Conservation (phyloP, 2,113 vertebrate species). For the Gracilinanus agilis region DNA sequence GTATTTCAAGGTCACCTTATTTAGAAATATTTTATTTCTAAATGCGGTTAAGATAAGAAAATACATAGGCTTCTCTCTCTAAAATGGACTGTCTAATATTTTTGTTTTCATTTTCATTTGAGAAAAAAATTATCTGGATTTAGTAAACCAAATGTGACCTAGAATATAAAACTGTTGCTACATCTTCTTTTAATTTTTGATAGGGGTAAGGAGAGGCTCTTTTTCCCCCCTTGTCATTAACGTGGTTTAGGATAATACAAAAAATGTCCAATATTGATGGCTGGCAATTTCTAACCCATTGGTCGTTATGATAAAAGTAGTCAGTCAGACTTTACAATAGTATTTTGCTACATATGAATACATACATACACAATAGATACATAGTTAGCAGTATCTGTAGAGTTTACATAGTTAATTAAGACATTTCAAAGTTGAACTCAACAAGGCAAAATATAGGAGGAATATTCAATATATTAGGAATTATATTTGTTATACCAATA, state of each 20-base stretch:
- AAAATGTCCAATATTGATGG: neutral
- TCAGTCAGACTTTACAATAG: neutral
- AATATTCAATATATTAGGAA: slow-evolving; percentile 53
- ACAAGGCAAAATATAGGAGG: slow-evolving; percentile 19
- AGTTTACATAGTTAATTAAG: slow-evolving; percentile 24
- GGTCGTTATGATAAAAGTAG: neutral
- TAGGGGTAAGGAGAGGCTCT: neutral
- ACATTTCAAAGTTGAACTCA: slow-evolving; percentile 47
- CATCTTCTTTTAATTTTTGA: neutral
- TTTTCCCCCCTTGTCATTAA: slow-evolving; percentile 21
- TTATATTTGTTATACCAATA: slow-evolving; percentile 42
- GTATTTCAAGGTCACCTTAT: neutral
- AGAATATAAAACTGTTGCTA: neutral
- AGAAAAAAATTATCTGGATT: neutral
- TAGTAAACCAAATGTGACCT: neutral
- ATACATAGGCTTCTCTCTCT: neutral
- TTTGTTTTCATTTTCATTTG: slow-evolving; percentile 9
- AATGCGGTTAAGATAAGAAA: neutral
- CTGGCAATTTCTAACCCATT: slow-evolving; percentile 7
- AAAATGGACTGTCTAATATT: neutral
- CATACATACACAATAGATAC: neutral
- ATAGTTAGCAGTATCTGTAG: slow-evolving; percentile 51
- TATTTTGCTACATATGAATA: neutral
- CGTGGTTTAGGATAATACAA: neutral
- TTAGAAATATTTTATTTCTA: neutral